phyloP scores from a whole-genome alignment of 2,113 vertebrate species.

The Chitala chitala region DNA sequence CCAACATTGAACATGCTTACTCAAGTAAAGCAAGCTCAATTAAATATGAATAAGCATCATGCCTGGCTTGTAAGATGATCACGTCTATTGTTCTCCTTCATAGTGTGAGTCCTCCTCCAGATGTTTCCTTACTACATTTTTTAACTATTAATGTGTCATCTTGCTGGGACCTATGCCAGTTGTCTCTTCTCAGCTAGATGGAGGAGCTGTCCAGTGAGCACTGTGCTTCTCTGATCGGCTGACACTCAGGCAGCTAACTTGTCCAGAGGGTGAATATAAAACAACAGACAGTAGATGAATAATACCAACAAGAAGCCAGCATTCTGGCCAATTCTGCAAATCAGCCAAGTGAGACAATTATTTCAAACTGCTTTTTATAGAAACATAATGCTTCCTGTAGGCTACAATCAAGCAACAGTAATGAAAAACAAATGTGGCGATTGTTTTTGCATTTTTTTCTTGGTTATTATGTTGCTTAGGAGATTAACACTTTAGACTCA shows the following conservation, averaged over 20 bases:
- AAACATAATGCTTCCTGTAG: neutral
- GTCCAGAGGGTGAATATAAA: too few species aligned
- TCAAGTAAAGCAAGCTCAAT: conserved; percentile 26
- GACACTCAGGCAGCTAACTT: too few species aligned
- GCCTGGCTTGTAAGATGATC: conserved; percentile 29
- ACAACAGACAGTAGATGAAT: too few species aligned
- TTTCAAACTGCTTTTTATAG: neutral
- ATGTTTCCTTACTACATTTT: conserved; percentile 5
- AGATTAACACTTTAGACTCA: neutral
- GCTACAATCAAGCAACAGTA: neutral
- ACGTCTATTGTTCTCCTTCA: conserved; percentile 36
- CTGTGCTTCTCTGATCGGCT: too few species aligned
- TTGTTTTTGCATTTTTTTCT: neutral
- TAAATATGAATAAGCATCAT: conserved; percentile 51
- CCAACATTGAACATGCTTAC: too few species aligned
- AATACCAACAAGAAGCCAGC: too few species aligned
- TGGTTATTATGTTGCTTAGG: neutral
- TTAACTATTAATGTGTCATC: too few species aligned
- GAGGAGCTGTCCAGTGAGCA: too few species aligned
- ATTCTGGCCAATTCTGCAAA: too few species aligned
- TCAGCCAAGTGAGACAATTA: neutral
- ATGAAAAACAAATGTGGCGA: neutral
- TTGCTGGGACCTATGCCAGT: too few species aligned
- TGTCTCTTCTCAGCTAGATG: too few species aligned
- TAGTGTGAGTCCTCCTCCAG: too few species aligned